Conservation (phyloP, 2,113 vertebrate genomes). For the Heterotis niloticus region DNA sequence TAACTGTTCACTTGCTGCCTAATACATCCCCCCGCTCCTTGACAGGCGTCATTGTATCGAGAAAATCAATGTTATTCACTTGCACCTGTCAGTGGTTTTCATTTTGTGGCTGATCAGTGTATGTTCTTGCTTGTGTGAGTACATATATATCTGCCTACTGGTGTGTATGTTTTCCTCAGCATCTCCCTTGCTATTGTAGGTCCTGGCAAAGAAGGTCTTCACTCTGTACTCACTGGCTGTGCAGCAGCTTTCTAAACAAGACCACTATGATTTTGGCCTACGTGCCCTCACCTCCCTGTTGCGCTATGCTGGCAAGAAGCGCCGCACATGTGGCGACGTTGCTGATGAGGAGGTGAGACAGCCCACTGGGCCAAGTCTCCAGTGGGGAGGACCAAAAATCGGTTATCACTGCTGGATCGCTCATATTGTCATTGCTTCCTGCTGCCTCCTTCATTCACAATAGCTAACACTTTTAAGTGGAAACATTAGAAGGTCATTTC, state of each 20-base stretch:
- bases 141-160: background rate
- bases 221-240: slow-evolving; percentile 79
- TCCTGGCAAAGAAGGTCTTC: slow-evolving; percentile 81
- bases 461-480: too few species aligned
- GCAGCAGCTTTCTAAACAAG: slow-evolving; percentile 82
- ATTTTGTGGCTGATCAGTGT: too few species aligned
- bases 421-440: too few species aligned
- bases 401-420: background rate
- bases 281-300: slow-evolving; percentile 81
- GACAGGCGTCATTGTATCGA: too few species aligned
- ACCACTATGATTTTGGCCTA: slow-evolving; percentile 87
- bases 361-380: too few species aligned
- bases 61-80: too few species aligned
- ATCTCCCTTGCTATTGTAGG: slow-evolving; percentile 42
- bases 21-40: too few species aligned
- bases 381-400: too few species aligned
- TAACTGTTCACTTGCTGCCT: too few species aligned
- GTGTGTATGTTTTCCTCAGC: slow-evolving; percentile 3
- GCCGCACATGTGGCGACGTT: slow-evolving; percentile 56
- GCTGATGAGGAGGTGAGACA: slow-evolving; percentile 72
- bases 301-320: slow-evolving; percentile 73
- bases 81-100: too few species aligned
- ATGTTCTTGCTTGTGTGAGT: background rate
- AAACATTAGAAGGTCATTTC: too few species aligned
- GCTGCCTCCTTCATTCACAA: background rate